Percentiles rank a stretch among this genome's conserved stretches.
These are phyloP conservation scores for Manis javanica DNA, from an alignment of 2,797 vertebrate species.

Conservation along the genomic window DNA sequence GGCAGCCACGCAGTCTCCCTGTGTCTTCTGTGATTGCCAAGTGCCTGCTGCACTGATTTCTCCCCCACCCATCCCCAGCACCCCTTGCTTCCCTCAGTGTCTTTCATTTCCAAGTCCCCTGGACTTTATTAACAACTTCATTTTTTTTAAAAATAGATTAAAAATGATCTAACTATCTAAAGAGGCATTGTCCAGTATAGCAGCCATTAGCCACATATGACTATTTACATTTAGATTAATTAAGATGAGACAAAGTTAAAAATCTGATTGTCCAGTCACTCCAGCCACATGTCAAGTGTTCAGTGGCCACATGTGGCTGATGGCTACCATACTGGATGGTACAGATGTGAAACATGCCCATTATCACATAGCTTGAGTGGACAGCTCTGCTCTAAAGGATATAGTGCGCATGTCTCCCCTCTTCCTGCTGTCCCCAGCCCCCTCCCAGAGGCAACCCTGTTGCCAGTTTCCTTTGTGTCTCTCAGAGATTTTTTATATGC, in stretches of 20 bases:
- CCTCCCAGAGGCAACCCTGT: neutral
- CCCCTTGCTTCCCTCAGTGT: neutral
- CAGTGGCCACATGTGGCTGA: neutral
- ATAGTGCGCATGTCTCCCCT: neutral
- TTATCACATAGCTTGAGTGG: neutral
- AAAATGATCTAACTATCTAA: neutral
- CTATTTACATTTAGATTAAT: neutral
- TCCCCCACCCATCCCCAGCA: neutral
- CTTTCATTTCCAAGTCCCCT: neutral
- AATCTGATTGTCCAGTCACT: neutral
- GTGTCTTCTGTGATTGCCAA: neutral
- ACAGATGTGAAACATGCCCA: rapidly evolving
- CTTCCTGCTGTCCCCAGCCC: neutral
- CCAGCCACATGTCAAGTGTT: neutral
- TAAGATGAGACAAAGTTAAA: conserved; percentile 14
- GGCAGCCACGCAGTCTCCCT: neutral
- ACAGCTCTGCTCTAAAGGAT: neutral
- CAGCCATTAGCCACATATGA: neutral
- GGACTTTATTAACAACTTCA: neutral
- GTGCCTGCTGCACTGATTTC: neutral
- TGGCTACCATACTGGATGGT: neutral
- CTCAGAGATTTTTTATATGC: neutral
- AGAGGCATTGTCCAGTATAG: neutral
- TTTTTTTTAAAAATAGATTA: neutral
- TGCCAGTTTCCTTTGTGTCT: neutral